Base-by-base conservation (phyloP, 2,888 invertebrate species). In the Temnothorax rugatulus region DNA sequence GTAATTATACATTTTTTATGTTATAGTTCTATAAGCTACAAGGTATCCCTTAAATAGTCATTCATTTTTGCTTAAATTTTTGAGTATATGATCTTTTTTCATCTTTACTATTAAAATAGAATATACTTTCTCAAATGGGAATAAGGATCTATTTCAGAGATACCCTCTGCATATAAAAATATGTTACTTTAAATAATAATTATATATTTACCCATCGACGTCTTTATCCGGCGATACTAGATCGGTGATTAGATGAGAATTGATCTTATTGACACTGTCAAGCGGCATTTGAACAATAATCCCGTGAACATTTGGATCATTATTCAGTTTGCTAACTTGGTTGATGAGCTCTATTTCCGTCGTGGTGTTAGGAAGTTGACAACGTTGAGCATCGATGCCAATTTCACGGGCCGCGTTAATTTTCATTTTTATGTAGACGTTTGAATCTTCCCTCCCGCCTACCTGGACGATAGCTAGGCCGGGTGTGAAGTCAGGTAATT, bases 381-480 rank as follows among this genome's bases (percentile, higher is more conserved):
- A 95, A 94, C 98, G 98, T 63, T 96, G 96, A 0, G 98, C 98
- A 34, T 95, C 94, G 75, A 99, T 98, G 82, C 99, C 99, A 90
- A 99, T 98, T 91, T 98, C 98, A 76, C 95, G 96, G 0, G 99
- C 99, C 0, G 98, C 98, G 95, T 97, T 98, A 82, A 99, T 96
- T 95, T 99, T 99, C 97, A 98, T 98, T 52, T 98, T 96, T 93
- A 99, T 99, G 95, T 99, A 99, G 7, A 99, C 99, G 95, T 99
- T 99, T 64, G 99, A 99, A 95, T 99, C 99, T 95, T 99, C 98
- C 0, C 99, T 96, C 1, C 97, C 97, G 15, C 99, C 99, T 85
- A 99, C 99, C 96, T 99, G 98, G 64, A 99, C 98, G 93, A 99
- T 99, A 34, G 99, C 98, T 88, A 99, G 95, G 18, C 97, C 97